Evolutionary conservation across 2,888 invertebrate genomes (phyloP).

Genomic region (Eumerus sabulonum): DNA sequence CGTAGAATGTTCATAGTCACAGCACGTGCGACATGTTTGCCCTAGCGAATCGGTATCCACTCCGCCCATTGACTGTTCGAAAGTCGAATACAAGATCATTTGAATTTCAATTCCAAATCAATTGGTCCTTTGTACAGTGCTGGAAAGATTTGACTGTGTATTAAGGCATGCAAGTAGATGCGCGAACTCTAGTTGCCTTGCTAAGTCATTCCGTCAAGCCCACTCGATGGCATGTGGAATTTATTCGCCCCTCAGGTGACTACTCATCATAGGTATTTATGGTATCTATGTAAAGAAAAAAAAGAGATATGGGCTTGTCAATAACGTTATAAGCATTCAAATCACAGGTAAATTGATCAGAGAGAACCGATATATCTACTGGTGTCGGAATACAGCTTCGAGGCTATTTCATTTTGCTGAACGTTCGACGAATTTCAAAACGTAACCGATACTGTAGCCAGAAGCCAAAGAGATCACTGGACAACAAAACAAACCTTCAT

Average conservation of each 20-base stretch:
- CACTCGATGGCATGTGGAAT: slow-evolving; percentile 27
- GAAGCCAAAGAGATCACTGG: slow-evolving; percentile 17
- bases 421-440: slow-evolving; percentile 47
- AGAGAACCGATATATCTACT: slow-evolving; percentile 37
- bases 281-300: neutral
- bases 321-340: slow-evolving; percentile 55
- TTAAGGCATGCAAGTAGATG: no score
- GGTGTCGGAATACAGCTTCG: slow-evolving; percentile 30
- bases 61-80: neutral
- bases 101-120: no score
- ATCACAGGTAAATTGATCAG: slow-evolving; percentile 64
- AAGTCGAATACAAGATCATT: no score
- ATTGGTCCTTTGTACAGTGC: no score
- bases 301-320: slow-evolving; percentile 53
- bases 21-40: no score
- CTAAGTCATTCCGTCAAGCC: slow-evolving; percentile 41
- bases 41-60: no score
- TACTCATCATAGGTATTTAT: neutral
- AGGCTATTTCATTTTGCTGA: slow-evolving; percentile 24
- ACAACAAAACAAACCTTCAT: slow-evolving; percentile 10
- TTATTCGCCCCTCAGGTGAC: slow-evolving; percentile 3
- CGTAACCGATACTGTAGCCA: slow-evolving; percentile 36
- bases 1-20: no score
- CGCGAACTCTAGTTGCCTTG: slow-evolving; percentile 27
- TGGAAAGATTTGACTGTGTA: no score